phyloP scores from a whole-genome alignment of 2,113 vertebrate genomes.

The Tachysurus vachellii region DNA sequence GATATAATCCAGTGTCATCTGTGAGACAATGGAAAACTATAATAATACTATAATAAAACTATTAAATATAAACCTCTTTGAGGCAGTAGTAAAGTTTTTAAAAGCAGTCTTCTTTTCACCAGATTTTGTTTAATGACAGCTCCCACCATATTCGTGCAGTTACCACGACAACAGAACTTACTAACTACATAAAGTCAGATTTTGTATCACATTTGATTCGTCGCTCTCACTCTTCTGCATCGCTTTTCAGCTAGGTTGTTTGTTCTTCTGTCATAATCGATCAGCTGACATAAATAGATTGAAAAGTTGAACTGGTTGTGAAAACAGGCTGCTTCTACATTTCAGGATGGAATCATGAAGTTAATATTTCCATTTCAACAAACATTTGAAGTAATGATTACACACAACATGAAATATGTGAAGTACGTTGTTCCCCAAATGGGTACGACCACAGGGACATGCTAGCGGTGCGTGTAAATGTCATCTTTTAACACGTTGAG shows the following conservation, averaged over 20 bases:
- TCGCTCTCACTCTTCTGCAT: no score
- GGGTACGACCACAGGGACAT: neutral
- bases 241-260: neutral
- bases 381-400: neutral
- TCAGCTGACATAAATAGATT: neutral
- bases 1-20: neutral
- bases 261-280: neutral
- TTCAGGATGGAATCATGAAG: neutral
- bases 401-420: neutral
- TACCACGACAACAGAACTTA: neutral
- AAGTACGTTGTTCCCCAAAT: neutral
- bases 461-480: neutral
- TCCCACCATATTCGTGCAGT: neutral
- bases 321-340: neutral
- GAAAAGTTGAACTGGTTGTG: neutral
- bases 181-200: neutral
- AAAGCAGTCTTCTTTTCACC: neutral
- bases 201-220: neutral
- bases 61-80: neutral
- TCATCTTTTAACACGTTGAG: neutral
- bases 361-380: neutral
- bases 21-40: slow-evolving; percentile 1
- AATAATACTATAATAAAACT: neutral
- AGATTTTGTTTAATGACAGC: neutral
- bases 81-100: neutral